Conservation (phyloP, 2,797 vertebrate species). For the Vipera ursinii region DNA sequence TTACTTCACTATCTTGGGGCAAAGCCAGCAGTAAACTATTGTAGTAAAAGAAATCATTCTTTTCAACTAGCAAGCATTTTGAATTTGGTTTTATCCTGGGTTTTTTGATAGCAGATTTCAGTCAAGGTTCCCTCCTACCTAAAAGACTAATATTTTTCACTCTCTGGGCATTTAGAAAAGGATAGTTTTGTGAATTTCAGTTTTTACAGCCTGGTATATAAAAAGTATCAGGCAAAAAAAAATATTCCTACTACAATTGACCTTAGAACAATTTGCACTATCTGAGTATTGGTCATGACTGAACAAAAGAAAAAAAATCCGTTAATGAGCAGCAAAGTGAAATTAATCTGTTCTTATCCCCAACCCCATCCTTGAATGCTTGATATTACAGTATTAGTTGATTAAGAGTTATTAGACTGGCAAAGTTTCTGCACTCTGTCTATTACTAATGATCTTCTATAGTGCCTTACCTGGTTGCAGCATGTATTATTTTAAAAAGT, state of each 20-base stretch:
- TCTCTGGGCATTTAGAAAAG: not conserved
- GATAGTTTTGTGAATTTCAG: not conserved
- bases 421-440: not conserved
- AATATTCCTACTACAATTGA: not conserved
- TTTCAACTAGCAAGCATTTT: not conserved
- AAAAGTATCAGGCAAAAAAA: not conserved
- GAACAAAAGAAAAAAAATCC: not conserved
- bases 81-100: not conserved
- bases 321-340: not conserved
- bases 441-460: not conserved
- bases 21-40: not conserved
- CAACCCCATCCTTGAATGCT: not conserved
- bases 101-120: accelerated
- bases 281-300: not conserved
- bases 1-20: not conserved
- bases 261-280: not conserved
- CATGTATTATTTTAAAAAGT: not conserved
- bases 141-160: not conserved
- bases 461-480: not conserved
- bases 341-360: not conserved
- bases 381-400: not conserved
- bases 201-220: not conserved
- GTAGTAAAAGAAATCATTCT: not conserved
- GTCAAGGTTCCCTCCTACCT: not conserved
- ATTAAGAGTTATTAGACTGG: not conserved